A percentile compares a stretch with the other conserved stretches of the same genome.
These are phyloP conservation scores for Erannis defoliaria DNA, from an alignment of 2,888 invertebrate genomes.

Conservation along the genomic window DNA sequence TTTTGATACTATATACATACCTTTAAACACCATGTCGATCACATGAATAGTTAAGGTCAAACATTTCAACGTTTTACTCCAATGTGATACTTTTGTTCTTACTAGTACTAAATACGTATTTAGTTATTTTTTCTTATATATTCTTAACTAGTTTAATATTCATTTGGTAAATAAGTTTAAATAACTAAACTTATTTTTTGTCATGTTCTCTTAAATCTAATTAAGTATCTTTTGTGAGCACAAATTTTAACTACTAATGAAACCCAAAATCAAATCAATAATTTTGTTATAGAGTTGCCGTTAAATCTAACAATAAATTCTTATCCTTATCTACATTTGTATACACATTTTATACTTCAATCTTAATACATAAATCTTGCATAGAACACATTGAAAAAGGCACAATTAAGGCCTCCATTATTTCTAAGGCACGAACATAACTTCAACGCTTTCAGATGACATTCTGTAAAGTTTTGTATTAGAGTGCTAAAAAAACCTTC, in stretches of 20 bases:
- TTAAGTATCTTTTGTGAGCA: constrained; percentile 77
- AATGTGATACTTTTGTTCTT: not conserved
- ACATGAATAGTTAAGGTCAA: no score
- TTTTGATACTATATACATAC: no score
- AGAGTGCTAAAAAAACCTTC: not conserved
- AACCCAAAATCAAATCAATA: not conserved
- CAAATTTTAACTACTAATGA: constrained; percentile 1
- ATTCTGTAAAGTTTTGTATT: not conserved
- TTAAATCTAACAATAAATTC: constrained; percentile 25
- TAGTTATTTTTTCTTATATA: not conserved
- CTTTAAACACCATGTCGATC: no score
- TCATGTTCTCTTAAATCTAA: constrained; percentile 45
- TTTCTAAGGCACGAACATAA: constrained; percentile 27
- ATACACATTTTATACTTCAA: constrained; percentile 34
- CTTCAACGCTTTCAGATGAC: not conserved
- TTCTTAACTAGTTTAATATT: constrained; percentile 3
- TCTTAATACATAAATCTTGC: constrained; percentile 19
- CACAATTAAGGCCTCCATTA: constrained; percentile 34
- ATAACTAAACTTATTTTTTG: not conserved
- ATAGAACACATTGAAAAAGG: constrained; percentile 40
- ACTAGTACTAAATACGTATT: not conserved
- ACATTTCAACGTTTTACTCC: no score
- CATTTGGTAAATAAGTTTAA: constrained; percentile 8
- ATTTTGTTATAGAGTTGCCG: constrained; percentile 5
- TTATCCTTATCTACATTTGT: constrained; percentile 34